Base-by-base conservation (phyloP, 2,113 vertebrate species). In the Pipra filicauda region DNA sequence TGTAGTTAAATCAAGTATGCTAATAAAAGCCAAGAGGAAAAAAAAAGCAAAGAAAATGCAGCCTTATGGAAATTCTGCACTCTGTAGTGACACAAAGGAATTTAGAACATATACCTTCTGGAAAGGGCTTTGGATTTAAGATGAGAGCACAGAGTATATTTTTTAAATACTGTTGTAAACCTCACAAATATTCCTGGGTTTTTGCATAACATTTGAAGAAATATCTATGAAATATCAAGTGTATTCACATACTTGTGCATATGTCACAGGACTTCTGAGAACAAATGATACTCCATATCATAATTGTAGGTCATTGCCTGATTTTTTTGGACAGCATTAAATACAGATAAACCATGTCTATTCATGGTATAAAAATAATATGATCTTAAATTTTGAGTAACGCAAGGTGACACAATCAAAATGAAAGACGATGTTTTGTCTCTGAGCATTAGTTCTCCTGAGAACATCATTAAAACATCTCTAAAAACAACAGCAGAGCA, bases 211-310 rank as follows among this genome's bases (percentile, higher is more conserved):
- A n/a, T 44, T 89, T 76, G 44, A 58, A 85, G 33, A 87, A 54
- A 26, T 72, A 41, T 15, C 33, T 51, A 12, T 79, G 35, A 85
- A 75, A 64, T 75, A 10, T 16, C 35, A 73, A 67, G 8, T 52
- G 58, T 30, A 51, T 24, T 81, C 37, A 71, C 30, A 51, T 5
- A 41, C 6, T 58, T 59, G 57, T 59, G 15, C 41, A 66, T 86
- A 58, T 54, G 3, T 30, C 20, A 59, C 9, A 49, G n/a, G 8
- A 31, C 9, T 43, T 90, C 54, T 52, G 41, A 65, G 76, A 84
- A 67, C 1, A 0, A 4, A 10, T 46, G 12, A 44, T 19, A 35
- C 11, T 57, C 43, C 0, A 0, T 22, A 46, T 17, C 48, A 21
- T 19, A 30, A 41, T 17, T 35, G 3, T 35, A 52, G 27, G 61